Base-by-base conservation (phyloP, 2,113 vertebrate genomes). In the Varanus komodoensis region DNA sequence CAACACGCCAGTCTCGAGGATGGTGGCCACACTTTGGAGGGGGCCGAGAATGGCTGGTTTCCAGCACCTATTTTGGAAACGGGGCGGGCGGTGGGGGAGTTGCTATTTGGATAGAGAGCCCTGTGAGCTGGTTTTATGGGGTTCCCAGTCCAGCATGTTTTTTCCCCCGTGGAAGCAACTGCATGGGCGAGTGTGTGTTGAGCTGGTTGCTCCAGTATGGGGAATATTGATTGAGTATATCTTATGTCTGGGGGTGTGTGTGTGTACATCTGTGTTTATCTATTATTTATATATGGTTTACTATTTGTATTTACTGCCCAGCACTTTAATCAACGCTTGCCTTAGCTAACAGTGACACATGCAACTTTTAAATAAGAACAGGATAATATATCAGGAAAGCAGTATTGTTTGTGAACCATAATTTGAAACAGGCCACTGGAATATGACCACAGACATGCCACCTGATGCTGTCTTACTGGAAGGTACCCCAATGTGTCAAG, bases 261-360 rank as follows among this genome's bases (percentile, higher is more conserved):
- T 91, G 85, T 82, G 27, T 32, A 25, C 11, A 8, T 57, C n/a
- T 15, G 87, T 34, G 34, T 83, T 7, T 44, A 32, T 67, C 54
- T 29, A 25, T 52, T 88, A n/a, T 87, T 44, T 93, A 6, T 91
- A 75, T 84, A 80, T 87, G 27, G 94, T 97, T 96, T 95, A 95
- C 96, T 92, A 93, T 95, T 95, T 82, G 71, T 94, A 93, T 94
- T 95, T 96, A 95, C 95, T 96, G 95, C 96, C 95, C 92, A 95
- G 97, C 97, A 97, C 97, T 97, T 97, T 97, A 97, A 96, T 94
- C 92, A 90, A 93, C 11, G 94, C 95, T 96, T 96, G 95, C 95
- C 92, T 94, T 91, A 0, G 95, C 95, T 95, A 86, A 80, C 90
- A 21, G 74, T 78, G 93, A 92, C 95, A 94, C 90, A 14, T 32